Evolutionary conservation across 2,888 invertebrate genomes (phyloP), one percentile per base, ranked within the genome.

Genomic region (Drosophila incognita): DNA sequence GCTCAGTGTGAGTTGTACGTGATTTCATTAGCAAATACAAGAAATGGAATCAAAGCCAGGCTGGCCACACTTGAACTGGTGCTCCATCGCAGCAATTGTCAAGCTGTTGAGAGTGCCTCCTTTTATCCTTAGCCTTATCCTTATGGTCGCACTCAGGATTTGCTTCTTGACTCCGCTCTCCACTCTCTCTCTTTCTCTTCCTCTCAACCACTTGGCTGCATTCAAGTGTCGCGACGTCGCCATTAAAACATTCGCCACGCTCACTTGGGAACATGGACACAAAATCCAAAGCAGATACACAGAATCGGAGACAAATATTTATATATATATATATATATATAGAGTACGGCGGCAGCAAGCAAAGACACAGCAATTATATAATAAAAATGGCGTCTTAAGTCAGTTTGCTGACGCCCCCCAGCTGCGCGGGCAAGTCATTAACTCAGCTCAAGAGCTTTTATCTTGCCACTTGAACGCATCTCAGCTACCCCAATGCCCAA

Each of bases 391-490:
- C 85, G 85, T 85, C 89, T 89, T 89, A 85, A 85, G 89, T 87
- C 79, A 76, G 68, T 63, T 73, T 54, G 65, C 66, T 62, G 69
- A 78, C 72, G 69, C 69, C 87, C 87, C 81, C 83, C 84, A 78
- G 59, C 88, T 63, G 83, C 51, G 76, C 71, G 71, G 71, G 73
- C 60, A 76, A 88, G 89, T 89, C 85, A 85, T 85, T 85, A 85
- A 89, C 82, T 85, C 82, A 71, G 84, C 87, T 89, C 84, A 81
- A 87, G 89, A 71, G 88, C 89, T 85, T 89, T 89, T 85, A 85
- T 85, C 89, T 87, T 74, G 77, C 79, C 84, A 88, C 85, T 85
- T 87, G 81, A 85, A 76, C 84, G 75, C 89, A 88, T 82, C 79
- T 66, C 63, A 69, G 71, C 68, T 52, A 21, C 3, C 27, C 46